Percentiles rank a stretch among this genome's conserved stretches.
Conservation (phyloP, 2,113 vertebrate genomes). For the Dolichallabes microphthalmus region DNA sequence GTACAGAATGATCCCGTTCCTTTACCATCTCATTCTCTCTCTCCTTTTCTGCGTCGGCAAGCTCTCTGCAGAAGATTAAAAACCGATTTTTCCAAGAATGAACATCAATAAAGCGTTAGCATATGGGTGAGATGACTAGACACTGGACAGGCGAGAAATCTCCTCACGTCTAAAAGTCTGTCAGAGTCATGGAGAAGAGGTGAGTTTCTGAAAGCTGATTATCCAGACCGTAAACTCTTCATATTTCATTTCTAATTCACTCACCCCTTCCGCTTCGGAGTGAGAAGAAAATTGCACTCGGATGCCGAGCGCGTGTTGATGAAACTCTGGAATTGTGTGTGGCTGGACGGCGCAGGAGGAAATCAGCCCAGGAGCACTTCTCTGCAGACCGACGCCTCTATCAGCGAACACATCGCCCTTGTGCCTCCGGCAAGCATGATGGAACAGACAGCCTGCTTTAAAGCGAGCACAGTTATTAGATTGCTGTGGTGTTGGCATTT, state of each 20-base stretch:
- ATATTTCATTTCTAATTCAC: slow-evolving; percentile 39
- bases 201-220: slow-evolving; percentile 35
- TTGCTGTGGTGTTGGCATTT: slow-evolving; percentile 7
- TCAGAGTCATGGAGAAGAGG: slow-evolving; percentile 20
- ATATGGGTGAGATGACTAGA: slow-evolving; percentile 31
- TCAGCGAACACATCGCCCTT: background rate
- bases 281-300: slow-evolving; percentile 17
- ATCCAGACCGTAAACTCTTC: slow-evolving; percentile 32
- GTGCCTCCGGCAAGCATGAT: background rate
- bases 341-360: slow-evolving; percentile 2
- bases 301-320: background rate
- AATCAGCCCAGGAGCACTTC: background rate
- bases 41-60: background rate
- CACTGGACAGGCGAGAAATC: slow-evolving; percentile 36
- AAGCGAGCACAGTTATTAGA: background rate
- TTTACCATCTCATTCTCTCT: slow-evolving; percentile 20
- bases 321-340: slow-evolving; percentile 11
- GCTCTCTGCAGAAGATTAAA: slow-evolving; percentile 46
- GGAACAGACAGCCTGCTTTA: slow-evolving; percentile 7
- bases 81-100: slow-evolving; percentile 43
- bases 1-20: slow-evolving; percentile 38
- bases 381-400: slow-evolving; percentile 6
- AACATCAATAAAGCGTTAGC: background rate
- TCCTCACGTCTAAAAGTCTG: slow-evolving; percentile 26
- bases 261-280: slow-evolving; percentile 7